Evolutionary conservation across 2,888 invertebrate genomes (phyloP), one percentile per base, ranked within the genome.

Genomic region (Teinopalpus imperialis): DNA sequence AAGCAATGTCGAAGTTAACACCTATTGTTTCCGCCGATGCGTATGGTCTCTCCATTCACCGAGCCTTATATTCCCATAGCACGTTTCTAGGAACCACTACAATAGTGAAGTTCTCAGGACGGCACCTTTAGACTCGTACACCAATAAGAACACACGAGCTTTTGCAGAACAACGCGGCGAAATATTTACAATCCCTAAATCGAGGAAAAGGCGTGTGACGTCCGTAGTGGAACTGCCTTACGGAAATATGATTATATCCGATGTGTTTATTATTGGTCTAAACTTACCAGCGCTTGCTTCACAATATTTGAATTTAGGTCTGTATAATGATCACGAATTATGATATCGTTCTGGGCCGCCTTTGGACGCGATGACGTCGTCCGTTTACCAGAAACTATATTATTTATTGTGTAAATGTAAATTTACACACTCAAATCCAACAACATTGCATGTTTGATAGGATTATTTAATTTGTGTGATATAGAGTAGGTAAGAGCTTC

Each of bases 11-110:
- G 61, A 69, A 63, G 74, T 77, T 76, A 76, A 63, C 70, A 69
- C 69, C 73, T 68, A 78, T 79, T 78, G 75, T 80, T 74, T 74
- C 66, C 68, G 61, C 49, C 57, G 62, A 66, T 67, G 67, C 61
- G 64, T 23, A 35, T 27, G 27, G 34, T 35, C 34, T 34, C 30
- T 21, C 34, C 34, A 40, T 46, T 46, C 40, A 27, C 34, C 34
- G n/a, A 31, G 45, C 40, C 34, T 16, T 34, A 46, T 46, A 27
- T 46, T 46, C 45, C 32, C 45, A 46, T 46, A 40, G 34, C 34
- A 52, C 40, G 59, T 48, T 79, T 80, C 80, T 71, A 70, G 64
- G 75, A 81, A 80, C 54, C 54, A 60, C 61, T 31, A 46, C 45
- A 46, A 79, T 79, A 76, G 75, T 77, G 71, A 59, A 49, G 55